Percentiles rank a stretch among this genome's conserved stretches.
Conservation (phyloP, 2,113 vertebrate species). For the Orycteropus afer region DNA sequence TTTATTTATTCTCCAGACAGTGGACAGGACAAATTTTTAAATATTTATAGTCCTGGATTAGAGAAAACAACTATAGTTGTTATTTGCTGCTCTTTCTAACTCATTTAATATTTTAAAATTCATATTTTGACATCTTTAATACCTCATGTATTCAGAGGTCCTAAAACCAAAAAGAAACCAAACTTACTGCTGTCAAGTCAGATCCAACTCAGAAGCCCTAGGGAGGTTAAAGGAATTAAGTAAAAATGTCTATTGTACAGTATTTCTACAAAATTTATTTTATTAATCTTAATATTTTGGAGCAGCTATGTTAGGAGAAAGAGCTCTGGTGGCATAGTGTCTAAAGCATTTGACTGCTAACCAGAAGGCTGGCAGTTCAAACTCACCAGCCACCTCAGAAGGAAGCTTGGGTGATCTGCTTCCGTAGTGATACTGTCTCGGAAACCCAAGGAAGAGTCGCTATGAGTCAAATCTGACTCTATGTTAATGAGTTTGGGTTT, state of each 20-base stretch:
- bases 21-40: background rate
- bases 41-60: background rate
- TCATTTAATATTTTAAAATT: conserved; percentile 3
- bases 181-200: too few species aligned
- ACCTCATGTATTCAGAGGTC: background rate
- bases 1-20: background rate
- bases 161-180: too few species aligned
- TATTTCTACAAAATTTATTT: background rate
- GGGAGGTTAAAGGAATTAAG: background rate
- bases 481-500: too few species aligned
- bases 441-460: too few species aligned
- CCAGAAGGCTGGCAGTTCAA: too few species aligned
- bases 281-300: background rate
- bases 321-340: too few species aligned
- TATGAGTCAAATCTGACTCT: too few species aligned
- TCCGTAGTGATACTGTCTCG: too few species aligned
- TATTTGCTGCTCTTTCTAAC: background rate
- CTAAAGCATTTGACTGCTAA: too few species aligned
- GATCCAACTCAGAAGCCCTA: background rate
- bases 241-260: background rate
- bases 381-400: too few species aligned
- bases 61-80: background rate
- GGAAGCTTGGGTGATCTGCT: too few species aligned
- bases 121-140: background rate
- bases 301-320: too few species aligned